These are phyloP conservation scores for Rhodinocichla rosea DNA, from an alignment of 2,113 vertebrate genomes.

Conservation along the genomic window DNA sequence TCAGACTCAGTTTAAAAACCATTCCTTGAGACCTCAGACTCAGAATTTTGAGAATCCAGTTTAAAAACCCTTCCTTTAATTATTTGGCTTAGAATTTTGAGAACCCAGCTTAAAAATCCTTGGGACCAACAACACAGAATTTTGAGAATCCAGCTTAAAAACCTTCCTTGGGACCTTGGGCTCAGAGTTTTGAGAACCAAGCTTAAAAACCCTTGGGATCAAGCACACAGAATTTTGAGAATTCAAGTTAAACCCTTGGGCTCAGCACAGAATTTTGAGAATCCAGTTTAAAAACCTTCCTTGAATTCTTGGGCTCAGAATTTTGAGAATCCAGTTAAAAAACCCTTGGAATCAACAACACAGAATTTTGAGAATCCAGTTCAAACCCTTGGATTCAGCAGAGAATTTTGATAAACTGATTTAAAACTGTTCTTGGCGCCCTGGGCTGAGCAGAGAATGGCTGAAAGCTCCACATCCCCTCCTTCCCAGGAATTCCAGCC, in stretches of 20 bases:
- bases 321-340: too few species aligned
- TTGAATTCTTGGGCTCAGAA: too few species aligned
- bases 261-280: too few species aligned
- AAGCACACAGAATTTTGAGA: background rate
- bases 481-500: background rate
- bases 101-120: background rate
- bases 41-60: background rate
- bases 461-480: background rate
- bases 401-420: rapidly evolving
- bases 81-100: background rate
- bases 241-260: too few species aligned
- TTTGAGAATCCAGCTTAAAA: background rate
- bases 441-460: background rate
- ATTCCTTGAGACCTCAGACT: background rate
- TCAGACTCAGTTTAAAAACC: background rate
- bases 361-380: background rate
- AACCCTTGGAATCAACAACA: background rate
- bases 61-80: background rate
- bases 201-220: too few species aligned
- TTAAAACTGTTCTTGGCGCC: background rate
- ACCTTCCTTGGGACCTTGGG: too few species aligned
- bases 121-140: too few species aligned
- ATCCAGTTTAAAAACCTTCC: too few species aligned
- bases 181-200: too few species aligned
- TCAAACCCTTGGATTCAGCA: too few species aligned